Evolutionary conservation across 92 coral and sea anemone genomes (phyloP), one percentile per base, ranked within the genome.

Genomic region (Zoanthus gigantus): DNA sequence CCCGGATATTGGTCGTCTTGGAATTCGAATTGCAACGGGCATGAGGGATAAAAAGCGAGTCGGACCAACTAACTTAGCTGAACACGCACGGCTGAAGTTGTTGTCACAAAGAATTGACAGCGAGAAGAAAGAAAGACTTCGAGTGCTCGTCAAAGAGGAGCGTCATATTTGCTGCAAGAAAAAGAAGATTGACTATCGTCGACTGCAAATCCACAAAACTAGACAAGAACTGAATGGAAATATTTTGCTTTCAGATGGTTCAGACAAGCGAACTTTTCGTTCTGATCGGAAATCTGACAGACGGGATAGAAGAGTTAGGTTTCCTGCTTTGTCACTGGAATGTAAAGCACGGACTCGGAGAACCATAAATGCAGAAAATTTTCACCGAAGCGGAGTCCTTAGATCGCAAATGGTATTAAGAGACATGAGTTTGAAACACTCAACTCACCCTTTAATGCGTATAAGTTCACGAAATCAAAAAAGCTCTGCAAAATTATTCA

Each of bases 21-120:
- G 98, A 61, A 94, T 94, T 80, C 94, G 79, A 58, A 88, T 94
- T 7, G 98, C 98, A n/a, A 89, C 98, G 9, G 98, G 98, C 58
- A 71, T 94, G 17, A 87, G 73, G 72, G 98, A 94, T 85, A 83
- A 84, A 76, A 94, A 93, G 63, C 89, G 90, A 83, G 98, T 94
- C 4, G 95, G 92, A 0, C 95, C 98, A 16, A 83, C 63, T 44
- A 89, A 94, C 83, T 82, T 89, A 92, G 94, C 87, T 15, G 98
- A 94, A 71, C 83, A 87, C 42, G 95, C 95, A 37, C 88, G 93
- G 63, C 66, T 93, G 28, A 88, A 73, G 89, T 87, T 93, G 9
- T 69, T 94, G 88, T 89, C 95, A 56, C 86, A 89, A 31, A 87
- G 92, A 89, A 85, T 94, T 2, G 98, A 94, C 34, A 82, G 87